Evolutionary conservation across 2,113 vertebrate species (phyloP), one percentile per base, ranked within the genome.

Genomic region (Stigmatopora nigra): DNA sequence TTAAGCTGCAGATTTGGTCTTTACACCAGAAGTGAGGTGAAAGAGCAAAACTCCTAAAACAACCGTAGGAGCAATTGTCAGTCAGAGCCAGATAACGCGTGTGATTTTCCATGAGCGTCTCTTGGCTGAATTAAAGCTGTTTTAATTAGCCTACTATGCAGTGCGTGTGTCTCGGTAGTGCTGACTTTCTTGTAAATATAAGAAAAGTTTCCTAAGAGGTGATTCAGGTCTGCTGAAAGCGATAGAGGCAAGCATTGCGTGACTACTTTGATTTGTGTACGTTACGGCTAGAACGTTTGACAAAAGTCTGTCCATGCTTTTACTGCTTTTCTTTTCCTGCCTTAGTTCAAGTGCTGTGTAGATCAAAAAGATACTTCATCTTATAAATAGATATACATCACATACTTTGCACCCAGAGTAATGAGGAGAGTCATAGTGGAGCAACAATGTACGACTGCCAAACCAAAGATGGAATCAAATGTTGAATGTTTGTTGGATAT

Each of bases 31-130:
- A 80, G 63, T 67, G 25, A 79, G 78, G 75, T 63, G 73, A 85
- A 84, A 86, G 74, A 82, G 78, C 86, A 86, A 84, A 82, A 79
- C 83, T 74, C 80, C 84, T 83, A 74, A 85, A 79, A 84, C 68
- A 73, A 71, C 76, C 78, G 78, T 68, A 81, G 80, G 83, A 74
- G 78, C 80, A 59, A 71, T 35, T 46, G 46, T 80, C 79, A 71
- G 69, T 59, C 14, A 74, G 77, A 85, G 82, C 80, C 80, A 71
- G 68, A 79, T 84, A 84, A 84, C 82, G 75, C 79, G 77, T 75
- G 63, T 61, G 67, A 75, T 78, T 76, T 76, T 78, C 74, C 78
- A 73, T 63, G 63, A 82, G 77, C 68, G 64, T 65, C 65, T 81
- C 70, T 45, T n/a, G 67, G 69, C 46, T 84, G 70, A 84, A 85